Evolutionary conservation across 1,140 invertebrate species (phyloP), one percentile per base, ranked within the genome.

Genomic region (Scaptomyza pallida): DNA sequence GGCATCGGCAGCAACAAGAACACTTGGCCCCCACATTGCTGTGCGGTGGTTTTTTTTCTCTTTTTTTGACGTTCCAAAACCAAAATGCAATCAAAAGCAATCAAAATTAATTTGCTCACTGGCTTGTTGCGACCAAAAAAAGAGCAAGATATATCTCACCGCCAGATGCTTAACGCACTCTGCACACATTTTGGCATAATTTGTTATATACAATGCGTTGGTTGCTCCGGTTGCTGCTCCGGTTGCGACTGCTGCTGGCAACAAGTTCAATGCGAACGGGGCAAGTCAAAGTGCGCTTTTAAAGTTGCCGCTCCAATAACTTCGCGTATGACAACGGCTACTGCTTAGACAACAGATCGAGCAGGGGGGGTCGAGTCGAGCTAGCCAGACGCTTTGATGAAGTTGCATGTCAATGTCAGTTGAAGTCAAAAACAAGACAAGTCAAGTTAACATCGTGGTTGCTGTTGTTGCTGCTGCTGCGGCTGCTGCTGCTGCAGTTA

Each of bases 41-140:
- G n/a, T 8, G 60, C 61, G 0, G 17, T 16, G 0, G 5, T 23
- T 1, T 23, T 23, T 23, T 23, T 23, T 23, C 0, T 26, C n/a
- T 26, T 26, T 26, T 26, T 45, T n/a, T n/a, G 56, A 41, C 55
- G 64, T 63, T 57, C 51, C 61, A 62, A n/a, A 50, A 33, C 23
- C 44, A 13, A 62, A 50, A 50, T 35, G 64, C 73, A 82, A 74
- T 82, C 81, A 77, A 67, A 70, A 68, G 73, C 77, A 85, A 85
- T 85, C 81, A 85, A 85, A 85, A 85, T 85, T 85, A 86, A 85
- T 85, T 85, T 85, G 80, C 80, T 85, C 72, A 81, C 19, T 65
- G 52, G 62, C 54, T 44, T 65, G 62, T 71, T 65, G 26, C 43
- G 35, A 33, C 80, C 56, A 83, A 83, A 85, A 30, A 30, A 9